These are phyloP conservation scores for Dromiciops gliroides DNA, from an alignment of 2,113 vertebrate species.

Conservation along the genomic window DNA sequence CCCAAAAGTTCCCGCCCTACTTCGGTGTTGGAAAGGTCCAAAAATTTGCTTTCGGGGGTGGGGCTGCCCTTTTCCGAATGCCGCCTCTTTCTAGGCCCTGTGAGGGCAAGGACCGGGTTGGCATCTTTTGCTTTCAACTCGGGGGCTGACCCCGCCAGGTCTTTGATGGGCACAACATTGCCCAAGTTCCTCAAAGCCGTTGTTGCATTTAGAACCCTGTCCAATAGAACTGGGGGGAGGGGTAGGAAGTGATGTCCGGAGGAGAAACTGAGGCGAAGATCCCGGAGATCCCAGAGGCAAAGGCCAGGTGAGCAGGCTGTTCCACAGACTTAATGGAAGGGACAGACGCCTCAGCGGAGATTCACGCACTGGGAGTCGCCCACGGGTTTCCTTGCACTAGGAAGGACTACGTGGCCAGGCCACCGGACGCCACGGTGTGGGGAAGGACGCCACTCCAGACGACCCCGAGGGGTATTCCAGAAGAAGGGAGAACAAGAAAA, in stretches of 20 bases:
- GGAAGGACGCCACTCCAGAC: neutral
- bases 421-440: neutral
- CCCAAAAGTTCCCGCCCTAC: neutral
- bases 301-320: fast-evolving
- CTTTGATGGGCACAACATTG: neutral
- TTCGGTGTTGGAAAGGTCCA: neutral
- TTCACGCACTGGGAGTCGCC: fast-evolving
- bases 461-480: neutral
- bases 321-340: too few species aligned
- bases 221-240: neutral
- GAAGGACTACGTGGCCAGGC: neutral
- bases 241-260: neutral
- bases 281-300: neutral
- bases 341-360: fast-evolving
- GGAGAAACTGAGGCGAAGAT: neutral
- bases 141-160: neutral
- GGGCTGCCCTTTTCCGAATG: fast-evolving
- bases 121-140: neutral
- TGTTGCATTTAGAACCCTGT: neutral
- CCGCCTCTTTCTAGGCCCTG: neutral
- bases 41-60: neutral
- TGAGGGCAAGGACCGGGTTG: neutral
- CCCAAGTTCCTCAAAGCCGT: neutral
- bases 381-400: neutral
- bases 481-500: neutral